Conservation (phyloP, 2,888 invertebrate genomes). For the Sicus ferrugineus region DNA sequence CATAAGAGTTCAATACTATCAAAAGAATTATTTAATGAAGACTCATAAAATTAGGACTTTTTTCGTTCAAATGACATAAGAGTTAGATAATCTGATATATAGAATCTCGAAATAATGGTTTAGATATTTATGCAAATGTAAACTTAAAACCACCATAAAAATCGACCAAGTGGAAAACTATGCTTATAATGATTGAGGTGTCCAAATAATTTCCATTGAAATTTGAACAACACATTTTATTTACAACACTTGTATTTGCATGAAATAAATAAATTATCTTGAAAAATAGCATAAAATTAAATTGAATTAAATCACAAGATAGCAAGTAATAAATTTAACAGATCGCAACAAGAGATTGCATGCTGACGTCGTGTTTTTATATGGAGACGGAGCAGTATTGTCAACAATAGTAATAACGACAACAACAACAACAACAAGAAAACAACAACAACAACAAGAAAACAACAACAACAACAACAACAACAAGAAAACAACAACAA, state of each 20-base stretch:
- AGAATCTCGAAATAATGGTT: not conserved
- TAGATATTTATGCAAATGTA: not conserved
- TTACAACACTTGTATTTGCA: not conserved
- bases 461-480: not conserved
- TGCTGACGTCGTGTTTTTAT: no score
- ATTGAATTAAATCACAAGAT: slow-evolving; percentile 1
- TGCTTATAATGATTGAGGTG: no score
- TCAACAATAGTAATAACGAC: no score
- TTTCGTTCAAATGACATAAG: not conserved
- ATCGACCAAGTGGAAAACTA: no score
- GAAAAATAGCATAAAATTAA: not conserved
- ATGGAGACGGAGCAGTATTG: no score
- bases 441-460: not conserved
- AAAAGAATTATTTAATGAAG: no score
- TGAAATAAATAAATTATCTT: not conserved
- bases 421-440: not conserved
- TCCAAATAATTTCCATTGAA: not conserved
- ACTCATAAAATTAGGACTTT: no score
- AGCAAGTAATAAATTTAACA: not conserved
- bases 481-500: not conserved
- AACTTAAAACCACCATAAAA: no score
- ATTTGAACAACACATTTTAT: not conserved
- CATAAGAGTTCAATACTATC: no score
- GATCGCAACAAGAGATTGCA: not conserved
- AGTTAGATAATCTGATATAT: not conserved